These are phyloP conservation scores for Phengaris arion DNA, from an alignment of 2,888 invertebrate genomes.

Conservation along the genomic window DNA sequence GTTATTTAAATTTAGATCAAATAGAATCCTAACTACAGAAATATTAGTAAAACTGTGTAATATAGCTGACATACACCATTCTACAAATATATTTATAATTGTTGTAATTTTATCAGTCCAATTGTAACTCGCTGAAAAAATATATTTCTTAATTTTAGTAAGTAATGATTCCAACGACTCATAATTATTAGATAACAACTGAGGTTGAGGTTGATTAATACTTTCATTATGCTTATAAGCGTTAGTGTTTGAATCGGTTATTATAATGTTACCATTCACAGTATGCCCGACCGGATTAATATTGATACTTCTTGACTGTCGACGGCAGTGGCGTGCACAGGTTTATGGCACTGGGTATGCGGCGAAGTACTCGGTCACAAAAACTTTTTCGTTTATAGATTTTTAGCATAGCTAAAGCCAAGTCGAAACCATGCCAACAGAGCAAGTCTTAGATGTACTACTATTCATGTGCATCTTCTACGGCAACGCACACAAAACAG, in stretches of 20 bases:
- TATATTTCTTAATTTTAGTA: neutral
- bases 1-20: conserved; percentile 7
- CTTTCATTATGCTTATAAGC: neutral
- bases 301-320: neutral
- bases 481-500: too few species aligned
- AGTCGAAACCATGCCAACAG: too few species aligned
- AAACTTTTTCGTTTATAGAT: too few species aligned
- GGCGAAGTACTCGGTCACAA: too few species aligned
- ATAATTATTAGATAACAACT: neutral
- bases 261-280: too few species aligned
- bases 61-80: conserved; percentile 18
- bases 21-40: neutral
- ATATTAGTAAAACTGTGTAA: neutral
- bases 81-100: conserved; percentile 12
- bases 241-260: neutral
- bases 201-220: neutral
- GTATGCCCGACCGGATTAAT: neutral
- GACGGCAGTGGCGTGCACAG: too few species aligned
- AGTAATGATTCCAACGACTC: neutral
- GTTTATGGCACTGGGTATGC: too few species aligned
- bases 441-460: too few species aligned
- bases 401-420: too few species aligned
- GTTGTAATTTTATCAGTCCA: neutral
- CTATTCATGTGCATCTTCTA: too few species aligned
- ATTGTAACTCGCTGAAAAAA: neutral